phyloP scores from a whole-genome alignment of 2,888 invertebrate species.

The Diabrotica balteata region DNA sequence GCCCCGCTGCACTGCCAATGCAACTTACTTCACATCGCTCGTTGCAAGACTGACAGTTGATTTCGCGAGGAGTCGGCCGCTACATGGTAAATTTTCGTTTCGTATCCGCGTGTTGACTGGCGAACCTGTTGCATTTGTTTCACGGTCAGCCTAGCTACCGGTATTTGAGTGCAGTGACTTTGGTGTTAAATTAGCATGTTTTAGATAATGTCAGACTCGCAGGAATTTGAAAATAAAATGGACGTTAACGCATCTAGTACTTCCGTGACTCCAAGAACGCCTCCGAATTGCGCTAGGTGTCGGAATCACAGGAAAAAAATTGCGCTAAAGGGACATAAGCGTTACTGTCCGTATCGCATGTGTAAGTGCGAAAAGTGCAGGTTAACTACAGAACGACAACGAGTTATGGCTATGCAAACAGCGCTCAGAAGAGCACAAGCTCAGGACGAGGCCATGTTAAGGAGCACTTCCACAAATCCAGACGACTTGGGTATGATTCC shows the following conservation, averaged over 20 bases:
- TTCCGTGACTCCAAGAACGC: slow-evolving; percentile 75
- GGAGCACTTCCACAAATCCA: slow-evolving; percentile 48
- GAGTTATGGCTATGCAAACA: slow-evolving; percentile 89
- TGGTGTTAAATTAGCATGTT: slow-evolving; percentile 15
- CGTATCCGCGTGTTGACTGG: slow-evolving; percentile 22
- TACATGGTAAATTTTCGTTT: slow-evolving; percentile 9
- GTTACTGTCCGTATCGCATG: slow-evolving; percentile 85
- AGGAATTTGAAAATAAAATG: slow-evolving; percentile 64
- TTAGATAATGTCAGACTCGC: slow-evolving; percentile 59
- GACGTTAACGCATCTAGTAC: slow-evolving; percentile 63
- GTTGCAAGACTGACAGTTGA: slow-evolving; percentile 59
- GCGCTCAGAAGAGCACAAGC: slow-evolving; percentile 84
- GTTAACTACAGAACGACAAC: slow-evolving; percentile 83
- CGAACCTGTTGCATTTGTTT: slow-evolving; percentile 33
- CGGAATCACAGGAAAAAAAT: slow-evolving; percentile 90
- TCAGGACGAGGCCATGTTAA: slow-evolving; percentile 76
- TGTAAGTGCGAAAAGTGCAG: slow-evolving; percentile 89
- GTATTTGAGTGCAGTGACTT: slow-evolving; percentile 22
- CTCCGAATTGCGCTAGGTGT: slow-evolving; percentile 92
- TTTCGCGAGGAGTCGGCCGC: slow-evolving; percentile 44
- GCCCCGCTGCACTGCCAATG: slow-evolving; percentile 54
- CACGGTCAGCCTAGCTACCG: slow-evolving; percentile 10
- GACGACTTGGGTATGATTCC: slow-evolving; percentile 58
- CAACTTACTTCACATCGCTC: slow-evolving; percentile 58
- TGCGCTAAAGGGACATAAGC: slow-evolving; percentile 89